Conservation (phyloP, 1,140 invertebrate species). For the Papilio polyxenes region DNA sequence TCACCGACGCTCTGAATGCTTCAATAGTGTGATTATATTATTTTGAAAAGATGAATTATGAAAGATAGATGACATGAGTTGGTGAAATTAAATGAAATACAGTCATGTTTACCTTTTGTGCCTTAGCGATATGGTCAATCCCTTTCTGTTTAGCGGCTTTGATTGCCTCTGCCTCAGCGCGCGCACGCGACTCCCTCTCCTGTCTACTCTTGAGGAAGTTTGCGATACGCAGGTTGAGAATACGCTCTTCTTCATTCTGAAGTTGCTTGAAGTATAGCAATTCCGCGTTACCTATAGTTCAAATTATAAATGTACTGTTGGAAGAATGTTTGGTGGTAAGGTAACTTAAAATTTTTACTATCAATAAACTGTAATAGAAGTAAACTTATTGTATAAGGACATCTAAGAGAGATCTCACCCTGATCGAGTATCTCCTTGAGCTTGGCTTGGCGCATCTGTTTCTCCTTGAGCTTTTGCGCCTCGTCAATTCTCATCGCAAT, state of each 20-base stretch:
- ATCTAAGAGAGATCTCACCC: slow-evolving; percentile 50
- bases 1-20: no score
- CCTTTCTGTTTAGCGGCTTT: slow-evolving; percentile 77
- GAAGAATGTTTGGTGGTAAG: no score
- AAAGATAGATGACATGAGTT: no score
- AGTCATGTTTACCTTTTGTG: slow-evolving; percentile 66
- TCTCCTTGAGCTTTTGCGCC: slow-evolving; percentile 73
- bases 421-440: slow-evolving; percentile 75
- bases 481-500: slow-evolving; percentile 77
- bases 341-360: no score
- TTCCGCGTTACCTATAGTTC: slow-evolving; percentile 69
- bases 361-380: background rate
- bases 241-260: slow-evolving; percentile 75
- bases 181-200: slow-evolving; percentile 67
- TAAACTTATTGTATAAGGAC: background rate
- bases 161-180: slow-evolving; percentile 65
- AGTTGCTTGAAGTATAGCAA: slow-evolving; percentile 74
- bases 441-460: slow-evolving; percentile 61
- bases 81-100: no score
- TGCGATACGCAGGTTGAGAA: slow-evolving; percentile 68
- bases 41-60: no score
- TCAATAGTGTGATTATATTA: no score
- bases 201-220: slow-evolving; percentile 72
- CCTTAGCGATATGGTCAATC: slow-evolving; percentile 75
- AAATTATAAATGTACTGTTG: no score